Evolutionary conservation across 2,888 invertebrate species (phyloP).

Genomic region (Drosophila histrio): DNA sequence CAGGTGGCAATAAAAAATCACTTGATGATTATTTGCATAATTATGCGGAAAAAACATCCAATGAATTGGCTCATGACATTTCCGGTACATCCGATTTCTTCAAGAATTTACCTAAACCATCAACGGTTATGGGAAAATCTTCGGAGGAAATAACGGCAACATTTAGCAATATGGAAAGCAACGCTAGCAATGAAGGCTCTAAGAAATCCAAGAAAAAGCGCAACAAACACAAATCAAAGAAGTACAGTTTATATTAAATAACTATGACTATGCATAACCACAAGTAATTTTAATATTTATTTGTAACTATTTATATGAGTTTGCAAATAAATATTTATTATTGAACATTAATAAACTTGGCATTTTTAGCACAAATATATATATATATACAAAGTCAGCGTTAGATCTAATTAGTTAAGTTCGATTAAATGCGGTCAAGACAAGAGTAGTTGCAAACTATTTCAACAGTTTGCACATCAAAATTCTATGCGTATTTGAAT

Average conservation of each 20-base stretch:
- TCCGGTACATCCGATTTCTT: constrained; percentile 12
- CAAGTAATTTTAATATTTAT: background rate
- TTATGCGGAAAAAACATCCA: background rate
- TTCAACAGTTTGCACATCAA: too few species aligned
- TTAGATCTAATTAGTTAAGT: too few species aligned
- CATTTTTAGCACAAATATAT: too few species aligned
- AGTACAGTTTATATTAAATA: background rate
- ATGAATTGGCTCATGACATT: background rate
- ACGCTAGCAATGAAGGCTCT: too few species aligned
- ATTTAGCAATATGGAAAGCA: background rate
- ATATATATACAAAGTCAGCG: too few species aligned
- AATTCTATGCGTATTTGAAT: too few species aligned
- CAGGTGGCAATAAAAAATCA: background rate
- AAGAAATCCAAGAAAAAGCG: background rate
- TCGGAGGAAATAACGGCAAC: background rate
- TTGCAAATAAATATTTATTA: too few species aligned
- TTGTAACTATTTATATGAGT: background rate
- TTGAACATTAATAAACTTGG: too few species aligned
- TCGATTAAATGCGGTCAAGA: too few species aligned
- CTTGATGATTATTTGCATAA: background rate
- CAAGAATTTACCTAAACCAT: background rate
- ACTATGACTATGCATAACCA: background rate
- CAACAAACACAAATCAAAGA: background rate
- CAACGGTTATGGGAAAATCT: background rate
- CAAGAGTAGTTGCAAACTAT: too few species aligned